Base-by-base conservation (phyloP, 2,797 vertebrate genomes). In the Sternarchorhynchus goeldii region DNA sequence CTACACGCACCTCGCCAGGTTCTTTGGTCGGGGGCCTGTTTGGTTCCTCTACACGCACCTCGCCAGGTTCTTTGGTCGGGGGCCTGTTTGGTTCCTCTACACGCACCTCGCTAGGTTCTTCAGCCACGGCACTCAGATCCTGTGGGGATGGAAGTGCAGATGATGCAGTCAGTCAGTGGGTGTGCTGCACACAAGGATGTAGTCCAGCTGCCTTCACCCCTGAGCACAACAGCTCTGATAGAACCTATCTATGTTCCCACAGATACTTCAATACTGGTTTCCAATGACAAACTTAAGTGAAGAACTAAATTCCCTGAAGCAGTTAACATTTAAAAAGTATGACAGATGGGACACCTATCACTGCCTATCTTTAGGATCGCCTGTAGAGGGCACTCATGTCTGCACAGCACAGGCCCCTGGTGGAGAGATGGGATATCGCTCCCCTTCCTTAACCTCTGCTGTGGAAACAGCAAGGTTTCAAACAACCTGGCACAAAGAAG, bases 21-120 rank as follows among this genome's bases (percentile, higher is more conserved):
- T 99, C 97, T 91, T 98, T 99, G 36, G 96, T 95, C 80, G 98
- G 94, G 1, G 97, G 97, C 0, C 96, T 94, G 81, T 94, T 96
- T 59, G 95, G 94, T 81, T 99, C 97, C 79, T 99, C 97, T 1
- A 97, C 96, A 77, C 97, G 94, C 80, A 99, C 89, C 86, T 98
- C 97, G 85, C 96, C 89, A 80, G 98, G 87, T 88, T 99, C 97
- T 91, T 98, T 99, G 36, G 96, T 95, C 80, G 98, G 94, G 1
- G 97, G 97, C 0, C 96, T 94, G 81, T 94, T 96, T 59, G 95
- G 94, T 81, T 99, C 97, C 79, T 99, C 97, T 1, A 97, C 96
- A 77, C 97, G 94, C 80, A 99, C 89, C 86, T 98, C 97, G 85
- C 96, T 89, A 80, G 98, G 87, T 88, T 99, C 97, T 91, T 98